Conservation (phyloP, 2,888 invertebrate genomes). For the Anarsia innoxiella region DNA sequence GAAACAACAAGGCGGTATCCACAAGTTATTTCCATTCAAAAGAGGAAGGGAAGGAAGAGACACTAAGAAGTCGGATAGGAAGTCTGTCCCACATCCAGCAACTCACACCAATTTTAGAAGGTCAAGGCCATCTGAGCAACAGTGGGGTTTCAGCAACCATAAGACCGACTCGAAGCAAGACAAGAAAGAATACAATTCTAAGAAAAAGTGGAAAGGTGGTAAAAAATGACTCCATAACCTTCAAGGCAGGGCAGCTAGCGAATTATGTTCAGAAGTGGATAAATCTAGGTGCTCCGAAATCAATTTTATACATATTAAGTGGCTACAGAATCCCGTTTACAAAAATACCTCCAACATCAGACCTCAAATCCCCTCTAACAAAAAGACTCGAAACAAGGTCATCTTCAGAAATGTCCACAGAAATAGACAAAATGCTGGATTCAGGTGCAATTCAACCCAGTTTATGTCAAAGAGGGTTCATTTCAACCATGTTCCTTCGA, state of each 20-base stretch:
- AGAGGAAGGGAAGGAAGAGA: background rate
- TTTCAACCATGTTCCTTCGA: conserved; percentile 14
- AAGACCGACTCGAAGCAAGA: background rate
- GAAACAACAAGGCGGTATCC: conserved; percentile 7
- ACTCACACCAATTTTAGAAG: too few relatives aligned
- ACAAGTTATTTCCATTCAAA: conserved; percentile 15
- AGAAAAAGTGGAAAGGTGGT: background rate
- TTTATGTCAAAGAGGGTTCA: background rate
- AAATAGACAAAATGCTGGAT: conserved; percentile 4
- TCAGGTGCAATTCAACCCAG: background rate
- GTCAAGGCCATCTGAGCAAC: too few relatives aligned
- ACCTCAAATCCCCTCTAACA: background rate
- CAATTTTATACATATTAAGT: conserved; percentile 11
- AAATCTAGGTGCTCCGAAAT: conserved; percentile 7
- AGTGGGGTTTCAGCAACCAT: too few relatives aligned
- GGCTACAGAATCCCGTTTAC: conserved; percentile 16
- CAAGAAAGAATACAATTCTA: background rate
- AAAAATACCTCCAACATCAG: conserved; percentile 4
- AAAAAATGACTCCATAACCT: background rate
- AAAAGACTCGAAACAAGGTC: background rate
- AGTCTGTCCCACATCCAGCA: too few relatives aligned
- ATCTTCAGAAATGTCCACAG: conserved; percentile 1
- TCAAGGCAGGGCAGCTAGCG: conserved; percentile 4
- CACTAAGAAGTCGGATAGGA: background rate
- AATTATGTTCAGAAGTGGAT: conserved; percentile 1